phyloP scores from a whole-genome alignment of 2,888 invertebrate genomes.

The Argyra leucocephala region DNA sequence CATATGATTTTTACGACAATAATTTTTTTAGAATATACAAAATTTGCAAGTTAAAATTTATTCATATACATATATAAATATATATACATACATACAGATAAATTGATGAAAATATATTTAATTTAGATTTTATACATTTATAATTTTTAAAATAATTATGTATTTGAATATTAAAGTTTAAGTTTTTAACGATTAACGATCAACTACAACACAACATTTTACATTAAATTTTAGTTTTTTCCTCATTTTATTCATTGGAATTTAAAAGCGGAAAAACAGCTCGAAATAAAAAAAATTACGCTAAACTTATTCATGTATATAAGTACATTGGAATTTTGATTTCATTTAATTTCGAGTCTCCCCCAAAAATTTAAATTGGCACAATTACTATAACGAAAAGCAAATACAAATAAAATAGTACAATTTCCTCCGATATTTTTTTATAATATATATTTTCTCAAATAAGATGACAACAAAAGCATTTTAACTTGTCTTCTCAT shows the following conservation, averaged over 20 bases:
- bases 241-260: no score
- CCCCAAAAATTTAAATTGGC: not conserved
- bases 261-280: not conserved
- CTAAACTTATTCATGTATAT: no score
- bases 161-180: no score
- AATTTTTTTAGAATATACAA: no score
- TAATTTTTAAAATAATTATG: no score
- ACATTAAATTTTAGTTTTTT: no score
- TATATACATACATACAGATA: not conserved
- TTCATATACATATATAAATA: not conserved
- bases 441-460: not conserved
- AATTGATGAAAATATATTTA: not conserved
- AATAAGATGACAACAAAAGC: not conserved
- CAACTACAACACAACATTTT: not conserved
- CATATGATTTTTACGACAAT: not conserved
- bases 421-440: not conserved
- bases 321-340: no score
- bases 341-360: not conserved
- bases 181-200: not conserved
- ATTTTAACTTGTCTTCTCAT: not conserved
- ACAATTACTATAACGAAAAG: not conserved
- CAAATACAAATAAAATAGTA: slow-evolving; percentile 2
- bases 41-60: not conserved
- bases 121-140: not conserved
- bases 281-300: not conserved